These are phyloP conservation scores for Otolemur crassicaudatus DNA, from an alignment of 2,797 vertebrate genomes.

Conservation along the genomic window DNA sequence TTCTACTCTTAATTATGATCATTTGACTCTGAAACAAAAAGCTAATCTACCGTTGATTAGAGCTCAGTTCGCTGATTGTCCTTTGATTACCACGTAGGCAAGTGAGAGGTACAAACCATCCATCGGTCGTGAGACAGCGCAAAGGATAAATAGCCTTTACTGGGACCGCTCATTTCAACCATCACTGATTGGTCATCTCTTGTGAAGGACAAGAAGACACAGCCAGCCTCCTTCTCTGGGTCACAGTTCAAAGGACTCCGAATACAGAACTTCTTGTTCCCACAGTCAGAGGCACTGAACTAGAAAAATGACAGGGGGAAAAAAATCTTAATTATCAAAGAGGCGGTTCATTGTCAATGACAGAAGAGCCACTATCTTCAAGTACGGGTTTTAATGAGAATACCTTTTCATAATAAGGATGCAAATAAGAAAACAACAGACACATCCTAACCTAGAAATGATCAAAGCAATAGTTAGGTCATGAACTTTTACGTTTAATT, in stretches of 20 bases:
- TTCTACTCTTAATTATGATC: neutral
- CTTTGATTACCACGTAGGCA: neutral
- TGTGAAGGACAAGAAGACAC: conserved; percentile 92
- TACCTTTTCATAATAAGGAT: conserved; percentile 1
- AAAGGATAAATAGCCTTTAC: conserved; percentile 92
- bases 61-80: neutral
- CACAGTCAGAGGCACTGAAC: conserved; percentile 91
- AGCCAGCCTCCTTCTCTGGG: conserved; percentile 86
- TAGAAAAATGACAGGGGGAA: conserved; percentile 78
- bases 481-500: conserved; percentile 68
- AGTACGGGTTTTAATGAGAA: neutral
- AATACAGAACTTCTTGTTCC: conserved; percentile 91
- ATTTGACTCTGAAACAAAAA: neutral
- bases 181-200: conserved; percentile 83
- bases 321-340: conserved; percentile 55
- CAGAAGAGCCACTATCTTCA: neutral
- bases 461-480: neutral
- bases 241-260: conserved; percentile 91
- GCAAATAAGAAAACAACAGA: neutral
- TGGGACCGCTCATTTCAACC: conserved; percentile 93
- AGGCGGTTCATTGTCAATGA: conserved; percentile 56
- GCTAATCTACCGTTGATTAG: neutral
- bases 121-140: conserved; percentile 92
- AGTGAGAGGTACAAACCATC: conserved; percentile 91
- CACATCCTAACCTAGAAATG: conserved; percentile 28